A percentile compares a stretch with the other conserved stretches of the same genome.
These are phyloP conservation scores for Embidobia sp. DNA, from an alignment of 2,888 invertebrate genomes.

Conservation along the genomic window DNA sequence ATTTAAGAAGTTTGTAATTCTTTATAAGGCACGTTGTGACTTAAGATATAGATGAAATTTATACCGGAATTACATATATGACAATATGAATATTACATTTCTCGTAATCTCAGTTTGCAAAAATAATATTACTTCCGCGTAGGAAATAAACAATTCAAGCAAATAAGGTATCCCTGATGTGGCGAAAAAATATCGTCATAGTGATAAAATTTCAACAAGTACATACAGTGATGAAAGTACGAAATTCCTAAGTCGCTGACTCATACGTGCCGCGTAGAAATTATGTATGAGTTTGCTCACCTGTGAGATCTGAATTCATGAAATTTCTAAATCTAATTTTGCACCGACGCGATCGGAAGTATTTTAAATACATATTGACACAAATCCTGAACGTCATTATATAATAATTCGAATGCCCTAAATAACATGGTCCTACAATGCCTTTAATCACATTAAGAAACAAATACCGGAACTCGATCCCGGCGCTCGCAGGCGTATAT, in stretches of 20 bases:
- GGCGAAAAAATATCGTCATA: too few relatives aligned
- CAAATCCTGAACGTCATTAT: slow-evolving; percentile 23
- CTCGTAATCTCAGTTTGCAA: too few relatives aligned
- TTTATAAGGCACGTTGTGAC: too few relatives aligned
- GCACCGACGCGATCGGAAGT: slow-evolving; percentile 6
- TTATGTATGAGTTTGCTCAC: slow-evolving; percentile 19
- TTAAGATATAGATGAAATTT: too few relatives aligned
- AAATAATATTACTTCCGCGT: too few relatives aligned
- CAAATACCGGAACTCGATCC: slow-evolving; percentile 12
- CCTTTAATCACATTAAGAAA: slow-evolving; percentile 27
- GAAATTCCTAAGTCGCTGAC: slow-evolving; percentile 26
- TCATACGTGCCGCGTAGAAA: slow-evolving; percentile 12
- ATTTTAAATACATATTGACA: slow-evolving; percentile 35
- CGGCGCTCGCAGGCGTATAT: not conserved
- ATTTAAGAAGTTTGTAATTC: too few relatives aligned
- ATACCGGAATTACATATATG: too few relatives aligned
- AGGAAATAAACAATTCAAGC: too few relatives aligned
- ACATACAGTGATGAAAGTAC: slow-evolving; percentile 38
- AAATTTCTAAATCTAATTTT: slow-evolving; percentile 38
- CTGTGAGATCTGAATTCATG: slow-evolving; percentile 20
- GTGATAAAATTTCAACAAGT: slow-evolving; percentile 28
- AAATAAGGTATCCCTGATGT: too few relatives aligned
- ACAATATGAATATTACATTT: too few relatives aligned
- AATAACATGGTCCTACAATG: slow-evolving; percentile 22
- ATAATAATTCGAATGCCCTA: slow-evolving; percentile 25